Evolutionary conservation across 2,888 invertebrate genomes (phyloP).

Genomic region (Cheilosia soror): DNA sequence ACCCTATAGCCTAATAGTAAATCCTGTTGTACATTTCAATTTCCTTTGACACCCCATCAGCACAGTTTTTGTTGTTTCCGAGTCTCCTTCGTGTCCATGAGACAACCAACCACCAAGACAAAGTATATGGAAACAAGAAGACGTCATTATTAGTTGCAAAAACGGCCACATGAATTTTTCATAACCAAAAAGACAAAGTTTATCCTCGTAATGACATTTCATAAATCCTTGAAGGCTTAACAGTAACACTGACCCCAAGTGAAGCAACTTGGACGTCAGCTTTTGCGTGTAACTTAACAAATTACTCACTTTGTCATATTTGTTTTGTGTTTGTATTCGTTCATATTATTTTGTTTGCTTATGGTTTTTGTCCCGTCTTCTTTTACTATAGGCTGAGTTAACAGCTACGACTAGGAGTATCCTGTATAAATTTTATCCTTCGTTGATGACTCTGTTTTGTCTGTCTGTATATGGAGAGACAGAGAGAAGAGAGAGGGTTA

Average conservation of each 20-base stretch:
- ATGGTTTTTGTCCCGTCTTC: conserved; percentile 35
- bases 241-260: conserved; percentile 57
- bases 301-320: conserved; percentile 73
- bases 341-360: conserved; percentile 59
- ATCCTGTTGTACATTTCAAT: conserved; percentile 65
- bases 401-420: no score
- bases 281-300: conserved; percentile 72
- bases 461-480: neutral
- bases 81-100: neutral
- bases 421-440: conserved; percentile 45
- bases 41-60: conserved; percentile 57
- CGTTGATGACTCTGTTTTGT: conserved; percentile 40
- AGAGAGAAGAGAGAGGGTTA: no score
- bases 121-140: conserved; percentile 25
- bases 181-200: conserved; percentile 73
- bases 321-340: conserved; percentile 53
- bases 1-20: conserved; percentile 23
- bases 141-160: conserved; percentile 67
- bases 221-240: conserved; percentile 72
- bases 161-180: conserved; percentile 74
- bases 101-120: neutral
- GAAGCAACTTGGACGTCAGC: conserved; percentile 69
- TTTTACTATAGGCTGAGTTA: neutral
- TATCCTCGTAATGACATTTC: conserved; percentile 73
- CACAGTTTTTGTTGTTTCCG: neutral